phyloP scores from a whole-genome alignment of 2,113 vertebrate genomes.

The Phaethornis superciliosus region DNA sequence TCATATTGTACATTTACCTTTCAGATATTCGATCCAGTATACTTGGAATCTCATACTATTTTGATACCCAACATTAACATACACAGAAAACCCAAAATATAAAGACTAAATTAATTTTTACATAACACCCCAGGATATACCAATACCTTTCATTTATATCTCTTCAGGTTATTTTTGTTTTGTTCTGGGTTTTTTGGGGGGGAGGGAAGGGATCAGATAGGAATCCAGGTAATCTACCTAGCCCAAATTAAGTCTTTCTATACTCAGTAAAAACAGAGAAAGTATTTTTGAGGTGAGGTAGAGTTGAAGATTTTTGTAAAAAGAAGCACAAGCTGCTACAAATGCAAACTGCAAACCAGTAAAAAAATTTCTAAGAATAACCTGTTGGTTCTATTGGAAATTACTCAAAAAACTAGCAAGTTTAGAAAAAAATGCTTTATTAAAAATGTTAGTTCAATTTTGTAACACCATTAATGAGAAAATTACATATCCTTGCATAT shows the following conservation, averaged over 20 bases:
- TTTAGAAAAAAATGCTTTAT: neutral
- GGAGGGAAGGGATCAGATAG: neutral
- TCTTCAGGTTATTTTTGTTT: neutral
- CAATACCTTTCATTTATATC: neutral
- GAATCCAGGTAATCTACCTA: neutral
- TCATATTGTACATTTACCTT: neutral
- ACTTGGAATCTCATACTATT: neutral
- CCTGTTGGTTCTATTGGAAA: neutral
- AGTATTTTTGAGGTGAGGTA: neutral
- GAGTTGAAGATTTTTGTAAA: neutral
- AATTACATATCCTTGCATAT: neutral
- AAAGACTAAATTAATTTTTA: neutral
- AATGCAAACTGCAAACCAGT: neutral
- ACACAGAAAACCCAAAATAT: neutral
- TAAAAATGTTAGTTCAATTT: neutral
- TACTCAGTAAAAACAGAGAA: neutral
- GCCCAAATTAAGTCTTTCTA: neutral
- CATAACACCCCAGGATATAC: neutral
- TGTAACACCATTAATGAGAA: neutral
- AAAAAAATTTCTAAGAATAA: neutral
- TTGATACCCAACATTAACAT: neutral
- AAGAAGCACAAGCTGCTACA: neutral
- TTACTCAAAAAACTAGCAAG: neutral
- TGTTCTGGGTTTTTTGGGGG: too few relatives aligned
- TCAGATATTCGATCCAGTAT: neutral